phyloP scores from a whole-genome alignment of 1,140 invertebrate species.

The Dermatophagoides farinae region DNA sequence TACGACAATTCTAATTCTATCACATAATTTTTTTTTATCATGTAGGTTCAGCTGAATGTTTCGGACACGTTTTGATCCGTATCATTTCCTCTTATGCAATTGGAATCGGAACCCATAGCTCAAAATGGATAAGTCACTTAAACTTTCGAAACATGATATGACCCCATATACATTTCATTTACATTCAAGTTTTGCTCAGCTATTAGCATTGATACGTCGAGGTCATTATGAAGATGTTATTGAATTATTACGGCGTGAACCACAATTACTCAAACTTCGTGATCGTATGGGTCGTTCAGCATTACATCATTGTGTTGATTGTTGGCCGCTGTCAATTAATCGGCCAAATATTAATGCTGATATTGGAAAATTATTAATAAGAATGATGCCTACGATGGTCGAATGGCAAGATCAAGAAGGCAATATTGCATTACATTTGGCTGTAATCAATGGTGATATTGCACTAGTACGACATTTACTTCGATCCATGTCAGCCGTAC shows the following conservation, averaged over 20 bases:
- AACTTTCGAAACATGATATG: too few relatives aligned
- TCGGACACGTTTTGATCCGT: too few relatives aligned
- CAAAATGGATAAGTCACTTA: neutral
- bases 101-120: too few relatives aligned
- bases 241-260: neutral
- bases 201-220: neutral
- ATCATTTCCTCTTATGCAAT: too few relatives aligned
- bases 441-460: constrained; percentile 62
- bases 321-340: neutral
- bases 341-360: neutral
- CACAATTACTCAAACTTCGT: constrained; percentile 22
- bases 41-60: too few relatives aligned
- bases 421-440: constrained; percentile 74
- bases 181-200: constrained; percentile 2
- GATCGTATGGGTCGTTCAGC: constrained; percentile 66
- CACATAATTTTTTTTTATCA: too few relatives aligned
- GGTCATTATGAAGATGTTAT: neutral
- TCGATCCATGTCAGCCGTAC: neutral
- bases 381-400: constrained; percentile 47
- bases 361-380: constrained; percentile 28
- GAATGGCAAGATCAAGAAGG: constrained; percentile 71
- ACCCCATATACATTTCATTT: neutral
- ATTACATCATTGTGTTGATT: constrained; percentile 65
- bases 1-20: too few relatives aligned
- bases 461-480: constrained; percentile 51